A percentile compares a stretch with the other conserved stretches of the same genome.
Conservation (phyloP, 35 echinoderm and acorn worm genomes). For the Patiria miniata region DNA sequence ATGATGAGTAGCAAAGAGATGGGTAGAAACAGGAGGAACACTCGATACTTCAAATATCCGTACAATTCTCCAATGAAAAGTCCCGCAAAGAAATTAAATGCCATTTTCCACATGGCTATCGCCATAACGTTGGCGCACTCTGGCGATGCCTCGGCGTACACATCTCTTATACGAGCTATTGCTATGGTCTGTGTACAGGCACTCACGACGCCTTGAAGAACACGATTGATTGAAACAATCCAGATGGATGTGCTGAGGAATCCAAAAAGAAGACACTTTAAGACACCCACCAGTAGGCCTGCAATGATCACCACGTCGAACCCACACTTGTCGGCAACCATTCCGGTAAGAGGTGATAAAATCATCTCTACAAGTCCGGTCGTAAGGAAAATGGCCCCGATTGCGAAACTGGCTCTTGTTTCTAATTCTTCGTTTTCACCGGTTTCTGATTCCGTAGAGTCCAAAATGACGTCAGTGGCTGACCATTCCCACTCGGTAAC, state of each 20-base stretch:
- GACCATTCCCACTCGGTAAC: not conserved
- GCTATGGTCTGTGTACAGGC: not conserved
- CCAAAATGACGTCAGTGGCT: not conserved
- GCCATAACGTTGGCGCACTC: not conserved
- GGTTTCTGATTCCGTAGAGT: too few species aligned
- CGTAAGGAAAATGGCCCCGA: not conserved
- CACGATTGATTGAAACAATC: not conserved
- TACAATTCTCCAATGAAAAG: not conserved
- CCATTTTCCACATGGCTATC: not conserved
- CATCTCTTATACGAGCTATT: not conserved
- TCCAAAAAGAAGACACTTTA: slow-evolving; percentile 5
- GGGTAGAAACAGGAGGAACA: not conserved
- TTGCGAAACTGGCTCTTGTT: not conserved
- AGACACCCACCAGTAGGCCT: not conserved
- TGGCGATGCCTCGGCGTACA: not conserved
- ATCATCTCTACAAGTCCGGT: not conserved
- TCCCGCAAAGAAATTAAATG: not conserved
- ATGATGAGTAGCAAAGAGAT: not conserved
- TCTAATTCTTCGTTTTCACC: too few species aligned
- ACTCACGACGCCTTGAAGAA: not conserved
- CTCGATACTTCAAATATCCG: not conserved
- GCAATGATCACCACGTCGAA: not conserved
- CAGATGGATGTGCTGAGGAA: not conserved
- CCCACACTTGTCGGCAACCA: not conserved
- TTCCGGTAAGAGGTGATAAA: not conserved